A percentile compares a stretch with the other conserved stretches of the same genome.
These are phyloP conservation scores for Pecten maximus DNA, from an alignment of 2,888 invertebrate genomes.

Conservation along the genomic window DNA sequence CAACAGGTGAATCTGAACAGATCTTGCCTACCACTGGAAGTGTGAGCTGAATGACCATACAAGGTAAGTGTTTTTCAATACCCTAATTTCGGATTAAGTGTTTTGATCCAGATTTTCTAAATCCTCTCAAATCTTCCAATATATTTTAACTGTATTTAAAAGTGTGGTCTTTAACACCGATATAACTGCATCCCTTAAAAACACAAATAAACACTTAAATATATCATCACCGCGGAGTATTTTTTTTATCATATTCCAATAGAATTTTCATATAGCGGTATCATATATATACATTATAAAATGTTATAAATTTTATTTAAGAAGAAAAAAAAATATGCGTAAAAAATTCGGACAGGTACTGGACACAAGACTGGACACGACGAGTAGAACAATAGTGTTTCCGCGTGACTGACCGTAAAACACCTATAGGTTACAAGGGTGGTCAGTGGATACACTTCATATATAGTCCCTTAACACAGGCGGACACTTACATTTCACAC, in stretches of 20 bases:
- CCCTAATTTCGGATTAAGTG: slow-evolving; percentile 27
- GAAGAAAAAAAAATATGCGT: background rate
- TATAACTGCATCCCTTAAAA: background rate
- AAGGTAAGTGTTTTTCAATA: slow-evolving; percentile 43
- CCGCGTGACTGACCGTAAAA: slow-evolving; percentile 14
- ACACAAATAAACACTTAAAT: background rate
- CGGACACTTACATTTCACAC: background rate
- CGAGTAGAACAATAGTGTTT: slow-evolving; percentile 21
- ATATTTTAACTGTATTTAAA: background rate
- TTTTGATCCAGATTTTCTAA: slow-evolving; percentile 28
- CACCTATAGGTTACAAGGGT: slow-evolving; percentile 6
- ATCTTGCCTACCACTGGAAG: slow-evolving; percentile 28
- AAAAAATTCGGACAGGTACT: background rate
- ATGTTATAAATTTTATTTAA: background rate
- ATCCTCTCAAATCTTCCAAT: background rate
- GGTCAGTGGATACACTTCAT: slow-evolving; percentile 18
- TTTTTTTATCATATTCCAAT: background rate
- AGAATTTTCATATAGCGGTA: background rate
- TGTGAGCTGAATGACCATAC: slow-evolving; percentile 39
- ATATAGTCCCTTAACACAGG: background rate
- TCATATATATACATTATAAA: background rate
- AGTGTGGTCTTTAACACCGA: background rate
- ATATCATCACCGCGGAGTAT: background rate
- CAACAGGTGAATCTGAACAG: slow-evolving; percentile 47
- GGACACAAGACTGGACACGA: slow-evolving; percentile 36